Evolutionary conservation across 2,797 vertebrate species (phyloP).

Genomic region (Poeciliopsis turneri): DNA sequence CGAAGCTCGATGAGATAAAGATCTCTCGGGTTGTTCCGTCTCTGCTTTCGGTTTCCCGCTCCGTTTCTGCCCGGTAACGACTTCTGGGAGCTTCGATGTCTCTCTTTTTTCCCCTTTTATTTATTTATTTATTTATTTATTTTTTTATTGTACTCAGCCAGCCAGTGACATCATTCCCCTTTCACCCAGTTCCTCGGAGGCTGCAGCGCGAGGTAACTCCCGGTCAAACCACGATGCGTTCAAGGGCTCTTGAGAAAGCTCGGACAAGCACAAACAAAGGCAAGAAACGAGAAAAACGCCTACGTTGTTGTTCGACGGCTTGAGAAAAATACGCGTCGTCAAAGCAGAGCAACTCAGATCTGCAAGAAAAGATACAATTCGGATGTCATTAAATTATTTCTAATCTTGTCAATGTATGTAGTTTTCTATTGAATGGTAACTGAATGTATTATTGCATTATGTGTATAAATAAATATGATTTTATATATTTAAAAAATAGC

Average conservation of each 20-base stretch:
- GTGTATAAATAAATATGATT: background rate
- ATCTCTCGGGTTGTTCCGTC: background rate
- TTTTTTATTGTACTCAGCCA: conserved; percentile 42
- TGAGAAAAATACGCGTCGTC: background rate
- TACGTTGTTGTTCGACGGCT: background rate
- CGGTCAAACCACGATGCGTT: conserved; percentile 67
- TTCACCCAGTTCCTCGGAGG: conserved; percentile 74
- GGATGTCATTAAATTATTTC: background rate
- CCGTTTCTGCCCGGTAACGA: conserved; percentile 44
- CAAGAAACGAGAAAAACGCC: too few species aligned
- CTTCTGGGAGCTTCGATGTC: conserved; percentile 14
- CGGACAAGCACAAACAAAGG: fast-evolving
- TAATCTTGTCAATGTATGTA: background rate
- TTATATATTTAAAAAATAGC: background rate
- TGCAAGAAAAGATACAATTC: background rate
- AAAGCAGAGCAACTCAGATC: background rate
- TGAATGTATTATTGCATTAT: background rate
- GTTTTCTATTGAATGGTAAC: background rate
- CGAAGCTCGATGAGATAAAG: background rate
- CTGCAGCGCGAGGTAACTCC: conserved; percentile 71
- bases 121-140: background rate
- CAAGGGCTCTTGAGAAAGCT: background rate
- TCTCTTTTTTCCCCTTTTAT: background rate
- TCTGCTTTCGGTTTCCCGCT: background rate
- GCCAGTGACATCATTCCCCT: conserved; percentile 78